These are phyloP conservation scores for Galaxea fascicularis DNA, from an alignment of 92 coral and sea anemone species.

Conservation along the genomic window DNA sequence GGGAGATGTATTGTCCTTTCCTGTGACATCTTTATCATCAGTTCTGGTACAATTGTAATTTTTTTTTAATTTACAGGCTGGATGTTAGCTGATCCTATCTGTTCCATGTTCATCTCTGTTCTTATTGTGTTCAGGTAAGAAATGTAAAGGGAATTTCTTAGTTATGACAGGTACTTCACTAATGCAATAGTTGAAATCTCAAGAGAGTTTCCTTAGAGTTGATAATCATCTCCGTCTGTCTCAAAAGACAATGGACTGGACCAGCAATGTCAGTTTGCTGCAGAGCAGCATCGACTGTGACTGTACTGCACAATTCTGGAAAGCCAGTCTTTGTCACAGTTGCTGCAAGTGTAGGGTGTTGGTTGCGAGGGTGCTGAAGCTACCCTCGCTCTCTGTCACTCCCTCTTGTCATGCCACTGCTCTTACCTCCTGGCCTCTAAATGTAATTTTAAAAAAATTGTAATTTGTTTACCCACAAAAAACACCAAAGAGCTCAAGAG, in stretches of 20 bases:
- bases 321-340: not conserved
- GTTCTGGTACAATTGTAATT: not conserved
- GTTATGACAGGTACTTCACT: too few species aligned
- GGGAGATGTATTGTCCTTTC: too few species aligned
- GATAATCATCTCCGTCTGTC: not conserved
- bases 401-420: not conserved
- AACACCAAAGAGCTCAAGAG: too few species aligned
- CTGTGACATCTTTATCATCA: not conserved
- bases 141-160: too few species aligned
- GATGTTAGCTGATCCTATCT: slow-evolving; percentile 99
- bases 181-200: too few species aligned
- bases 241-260: not conserved
- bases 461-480: too few species aligned
- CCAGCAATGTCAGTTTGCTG: slow-evolving; percentile 2
- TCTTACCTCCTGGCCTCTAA: not conserved
- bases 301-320: not conserved
- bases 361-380: slow-evolving; percentile 1
- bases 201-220: too few species aligned
- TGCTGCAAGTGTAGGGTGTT: not conserved
- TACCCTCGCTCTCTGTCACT: not conserved
- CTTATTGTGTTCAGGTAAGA: slow-evolving; percentile 90
- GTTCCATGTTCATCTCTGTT: slow-evolving; percentile 95
- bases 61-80: slow-evolving; percentile 71
- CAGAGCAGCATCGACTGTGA: not conserved
- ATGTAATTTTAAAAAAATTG: too few species aligned